phyloP scores from a whole-genome alignment of 2,888 invertebrate species.

The Cistogaster globosa region DNA sequence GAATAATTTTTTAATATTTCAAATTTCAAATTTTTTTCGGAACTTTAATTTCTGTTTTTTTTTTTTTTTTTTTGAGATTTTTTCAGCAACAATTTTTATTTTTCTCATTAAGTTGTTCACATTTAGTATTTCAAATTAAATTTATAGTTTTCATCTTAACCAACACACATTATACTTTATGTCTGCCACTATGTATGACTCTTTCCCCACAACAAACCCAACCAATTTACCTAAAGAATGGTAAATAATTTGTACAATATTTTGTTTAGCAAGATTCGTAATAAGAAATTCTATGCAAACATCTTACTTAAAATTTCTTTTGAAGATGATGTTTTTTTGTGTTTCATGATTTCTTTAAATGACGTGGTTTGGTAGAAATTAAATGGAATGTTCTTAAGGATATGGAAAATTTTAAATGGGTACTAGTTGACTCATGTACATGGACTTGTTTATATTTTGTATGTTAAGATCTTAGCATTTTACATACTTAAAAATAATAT shows the following conservation, averaged over 20 bases:
- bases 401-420: slow-evolving; percentile 16
- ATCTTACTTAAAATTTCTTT: slow-evolving; percentile 1
- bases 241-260: slow-evolving; percentile 35
- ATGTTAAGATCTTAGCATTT: neutral
- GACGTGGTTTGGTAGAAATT: slow-evolving; percentile 30
- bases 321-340: neutral
- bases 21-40: no score
- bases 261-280: slow-evolving; percentile 29
- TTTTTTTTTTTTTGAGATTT: neutral
- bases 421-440: neutral
- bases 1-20: no score
- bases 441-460: neutral
- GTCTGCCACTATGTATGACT: slow-evolving; percentile 6
- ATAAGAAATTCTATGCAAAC: slow-evolving; percentile 34
- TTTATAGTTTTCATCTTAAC: neutral
- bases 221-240: neutral
- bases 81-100: neutral
- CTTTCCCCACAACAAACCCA: slow-evolving; percentile 2
- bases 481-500: slow-evolving; percentile 47
- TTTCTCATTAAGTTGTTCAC: slow-evolving; percentile 8
- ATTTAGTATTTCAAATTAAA: neutral
- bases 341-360: slow-evolving; percentile 12
- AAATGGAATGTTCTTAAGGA: slow-evolving; percentile 50
- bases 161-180: no score
- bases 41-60: neutral